These are phyloP conservation scores for Bagarius yarrelli DNA, from an alignment of 2,113 vertebrate species.

Conservation along the genomic window DNA sequence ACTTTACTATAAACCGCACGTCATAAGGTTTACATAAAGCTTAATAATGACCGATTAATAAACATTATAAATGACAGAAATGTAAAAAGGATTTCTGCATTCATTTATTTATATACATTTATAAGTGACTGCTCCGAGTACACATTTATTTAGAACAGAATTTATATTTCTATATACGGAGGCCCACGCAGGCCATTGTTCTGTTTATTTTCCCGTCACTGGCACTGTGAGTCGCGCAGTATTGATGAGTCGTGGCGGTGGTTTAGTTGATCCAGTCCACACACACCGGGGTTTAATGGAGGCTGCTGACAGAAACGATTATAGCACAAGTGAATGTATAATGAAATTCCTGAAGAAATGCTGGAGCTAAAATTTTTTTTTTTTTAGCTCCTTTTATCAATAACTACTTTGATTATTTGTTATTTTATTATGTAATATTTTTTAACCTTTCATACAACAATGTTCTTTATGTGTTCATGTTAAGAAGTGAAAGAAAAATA, in stretches of 20 bases:
- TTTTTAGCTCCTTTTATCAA: too few species aligned
- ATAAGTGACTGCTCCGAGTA: not conserved
- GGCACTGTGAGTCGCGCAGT: not conserved
- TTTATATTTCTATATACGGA: not conserved
- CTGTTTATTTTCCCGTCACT: not conserved
- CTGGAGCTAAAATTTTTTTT: too few species aligned
- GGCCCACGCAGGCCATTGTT: too few species aligned
- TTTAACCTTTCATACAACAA: not conserved
- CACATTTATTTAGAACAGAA: not conserved
- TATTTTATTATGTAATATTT: not conserved
- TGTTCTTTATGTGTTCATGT: not conserved
- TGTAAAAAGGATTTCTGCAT: not conserved
- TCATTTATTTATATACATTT: not conserved
- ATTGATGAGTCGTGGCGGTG: slow-evolving; percentile 10
- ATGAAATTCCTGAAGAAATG: too few species aligned
- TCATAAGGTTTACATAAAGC: not conserved
- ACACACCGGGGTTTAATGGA: not conserved
- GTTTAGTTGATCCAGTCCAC: slow-evolving; percentile 4
- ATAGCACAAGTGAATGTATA: not conserved
- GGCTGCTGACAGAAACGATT: slow-evolving; percentile 8
- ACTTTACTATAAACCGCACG: not conserved
- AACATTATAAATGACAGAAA: not conserved
- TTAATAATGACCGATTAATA: not conserved
- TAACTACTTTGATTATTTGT: too few species aligned
- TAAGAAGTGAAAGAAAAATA: not conserved